Evolutionary conservation across 1,140 invertebrate genomes (phyloP).

Genomic region (Calephelis nemesis): DNA sequence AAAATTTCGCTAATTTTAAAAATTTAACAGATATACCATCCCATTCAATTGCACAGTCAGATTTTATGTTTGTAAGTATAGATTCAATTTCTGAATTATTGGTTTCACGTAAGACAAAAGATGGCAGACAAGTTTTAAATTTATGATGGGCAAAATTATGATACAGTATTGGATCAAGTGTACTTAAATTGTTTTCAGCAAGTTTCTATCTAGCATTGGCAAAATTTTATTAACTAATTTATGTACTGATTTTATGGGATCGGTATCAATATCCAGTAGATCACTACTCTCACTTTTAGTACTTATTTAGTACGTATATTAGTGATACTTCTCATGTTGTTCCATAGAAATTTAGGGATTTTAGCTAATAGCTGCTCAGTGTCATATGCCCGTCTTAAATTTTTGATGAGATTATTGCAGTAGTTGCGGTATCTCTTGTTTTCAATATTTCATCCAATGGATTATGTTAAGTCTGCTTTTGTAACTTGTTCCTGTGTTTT

Average conservation of each 20-base stretch:
- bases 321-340: constrained; percentile 28
- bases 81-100: constrained; percentile 20
- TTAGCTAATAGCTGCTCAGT: constrained; percentile 5
- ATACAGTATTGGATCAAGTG: not conserved
- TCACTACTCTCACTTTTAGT: constrained; percentile 17
- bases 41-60: constrained; percentile 18
- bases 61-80: constrained; percentile 21
- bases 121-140: not conserved
- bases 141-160: not conserved
- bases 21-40: not conserved
- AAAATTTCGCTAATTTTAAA: not conserved
- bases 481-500: too few relatives aligned
- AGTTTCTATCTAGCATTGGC: constrained; percentile 27
- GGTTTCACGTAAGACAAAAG: constrained; percentile 29
- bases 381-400: not conserved
- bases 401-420: too few relatives aligned
- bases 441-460: too few relatives aligned
- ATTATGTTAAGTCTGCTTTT: too few relatives aligned
- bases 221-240: constrained; percentile 30
- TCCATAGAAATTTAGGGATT: constrained; percentile 19
- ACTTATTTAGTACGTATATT: not conserved
- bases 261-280: constrained; percentile 20
- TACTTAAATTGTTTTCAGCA: constrained; percentile 13
- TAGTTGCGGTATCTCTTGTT: too few relatives aligned
- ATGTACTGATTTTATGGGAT: constrained; percentile 26